Evolutionary conservation across 2,888 invertebrate genomes (phyloP).

Genomic region (Bimastos eiseni): DNA sequence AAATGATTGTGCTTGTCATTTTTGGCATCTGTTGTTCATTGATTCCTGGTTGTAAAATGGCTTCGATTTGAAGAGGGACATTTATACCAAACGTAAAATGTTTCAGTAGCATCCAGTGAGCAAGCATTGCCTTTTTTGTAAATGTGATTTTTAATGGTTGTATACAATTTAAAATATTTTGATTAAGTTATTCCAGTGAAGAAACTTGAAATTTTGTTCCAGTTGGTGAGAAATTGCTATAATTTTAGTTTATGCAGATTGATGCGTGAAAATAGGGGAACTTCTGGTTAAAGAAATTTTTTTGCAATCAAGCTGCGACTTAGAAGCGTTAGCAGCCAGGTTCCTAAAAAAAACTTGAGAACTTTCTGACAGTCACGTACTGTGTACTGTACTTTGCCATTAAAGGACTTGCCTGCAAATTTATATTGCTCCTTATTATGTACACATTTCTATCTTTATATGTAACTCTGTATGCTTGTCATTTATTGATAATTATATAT

Average conservation of each 20-base stretch:
- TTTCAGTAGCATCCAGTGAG: neutral
- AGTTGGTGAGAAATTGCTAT: neutral
- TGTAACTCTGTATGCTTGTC: neutral
- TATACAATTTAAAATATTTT: neutral
- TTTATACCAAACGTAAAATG: neutral
- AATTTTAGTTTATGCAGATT: neutral
- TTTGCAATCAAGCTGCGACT: neutral
- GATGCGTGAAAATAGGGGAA: neutral
- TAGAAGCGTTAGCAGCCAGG: neutral
- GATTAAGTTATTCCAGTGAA: neutral
- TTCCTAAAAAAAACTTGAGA: neutral
- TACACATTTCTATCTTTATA: neutral
- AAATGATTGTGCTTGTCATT: neutral
- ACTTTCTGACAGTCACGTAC: no score
- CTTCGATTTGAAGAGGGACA: neutral
- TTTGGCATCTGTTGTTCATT: neutral
- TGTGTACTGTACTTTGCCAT: neutral
- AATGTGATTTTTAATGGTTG: neutral
- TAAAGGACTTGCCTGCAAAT: neutral
- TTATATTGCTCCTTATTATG: neutral
- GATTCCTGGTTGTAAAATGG: neutral
- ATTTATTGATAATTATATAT: neutral
- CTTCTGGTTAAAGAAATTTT: neutral
- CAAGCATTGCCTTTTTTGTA: neutral
- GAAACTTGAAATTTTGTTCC: neutral